Conservation (phyloP, 2,797 vertebrate genomes). For the Pelobates cultripes region DNA sequence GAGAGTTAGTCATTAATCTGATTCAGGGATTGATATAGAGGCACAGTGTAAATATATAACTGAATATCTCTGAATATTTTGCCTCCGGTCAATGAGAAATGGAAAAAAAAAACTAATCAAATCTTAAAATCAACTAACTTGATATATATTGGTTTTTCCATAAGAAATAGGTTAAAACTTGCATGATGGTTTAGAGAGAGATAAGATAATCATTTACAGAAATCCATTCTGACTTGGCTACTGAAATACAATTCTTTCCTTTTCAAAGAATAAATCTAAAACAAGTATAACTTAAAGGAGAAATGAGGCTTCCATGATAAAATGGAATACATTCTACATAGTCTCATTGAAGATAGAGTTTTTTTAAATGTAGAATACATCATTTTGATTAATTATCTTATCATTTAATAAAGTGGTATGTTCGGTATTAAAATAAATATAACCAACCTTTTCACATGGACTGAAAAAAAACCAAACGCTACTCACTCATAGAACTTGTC, state of each 20-base stretch:
- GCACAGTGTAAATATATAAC: neutral
- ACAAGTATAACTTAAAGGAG: neutral
- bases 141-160: conserved; percentile 3
- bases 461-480: too few relatives aligned
- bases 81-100: conserved; percentile 18
- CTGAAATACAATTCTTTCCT: neutral
- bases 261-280: too few relatives aligned
- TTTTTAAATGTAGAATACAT: too few relatives aligned
- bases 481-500: too few relatives aligned
- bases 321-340: too few relatives aligned
- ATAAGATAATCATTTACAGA: neutral
- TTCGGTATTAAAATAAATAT: too few relatives aligned
- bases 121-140: neutral
- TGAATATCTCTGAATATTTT: conserved; percentile 7
- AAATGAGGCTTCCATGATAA: neutral
- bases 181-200: neutral
- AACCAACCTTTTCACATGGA: too few relatives aligned
- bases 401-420: too few relatives aligned
- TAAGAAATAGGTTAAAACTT: neutral
- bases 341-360: too few relatives aligned
- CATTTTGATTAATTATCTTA: too few relatives aligned
- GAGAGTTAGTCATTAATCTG: conserved; percentile 17
- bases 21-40: conserved; percentile 17
- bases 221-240: neutral
- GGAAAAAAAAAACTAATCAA: neutral